Evolutionary conservation across 2,888 invertebrate genomes (phyloP).

Genomic region (Tinea pellionella): DNA sequence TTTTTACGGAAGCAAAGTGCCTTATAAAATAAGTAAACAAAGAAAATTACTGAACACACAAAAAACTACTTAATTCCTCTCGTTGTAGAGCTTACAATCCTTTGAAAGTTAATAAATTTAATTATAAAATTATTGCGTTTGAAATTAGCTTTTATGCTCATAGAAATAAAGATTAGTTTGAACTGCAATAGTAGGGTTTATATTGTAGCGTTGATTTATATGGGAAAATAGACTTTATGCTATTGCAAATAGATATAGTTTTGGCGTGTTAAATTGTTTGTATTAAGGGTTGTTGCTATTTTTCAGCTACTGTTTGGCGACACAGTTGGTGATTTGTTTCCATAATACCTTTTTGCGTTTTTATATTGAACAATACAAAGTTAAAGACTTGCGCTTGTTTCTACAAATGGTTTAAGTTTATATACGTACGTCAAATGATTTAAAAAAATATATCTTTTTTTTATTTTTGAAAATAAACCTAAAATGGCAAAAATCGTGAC

Average conservation of each 20-base stretch:
- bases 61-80: not conserved
- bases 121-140: not conserved
- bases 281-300: slow-evolving; percentile 41
- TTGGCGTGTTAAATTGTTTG: slow-evolving; percentile 26
- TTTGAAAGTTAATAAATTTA: not conserved
- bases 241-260: slow-evolving; percentile 21
- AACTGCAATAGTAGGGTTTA: not conserved
- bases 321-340: slow-evolving; percentile 35
- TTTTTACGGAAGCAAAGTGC: not conserved
- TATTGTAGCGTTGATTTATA: not conserved
- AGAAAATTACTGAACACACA: not conserved
- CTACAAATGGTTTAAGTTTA: no score
- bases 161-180: not conserved
- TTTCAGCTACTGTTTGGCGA: slow-evolving; percentile 27
- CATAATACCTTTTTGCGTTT: slow-evolving; percentile 21
- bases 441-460: no score
- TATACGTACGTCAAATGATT: no score
- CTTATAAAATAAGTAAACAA: not conserved
- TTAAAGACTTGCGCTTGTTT: not conserved
- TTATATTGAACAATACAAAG: not conserved
- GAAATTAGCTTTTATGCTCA: not conserved
- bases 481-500: no score
- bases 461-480: no score
- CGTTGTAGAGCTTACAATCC: not conserved
- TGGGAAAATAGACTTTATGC: not conserved